Percentiles rank a stretch among this genome's conserved stretches.
phyloP scores from a whole-genome alignment of 1,140 invertebrate species.

The Panagrolaimus sp. region DNA sequence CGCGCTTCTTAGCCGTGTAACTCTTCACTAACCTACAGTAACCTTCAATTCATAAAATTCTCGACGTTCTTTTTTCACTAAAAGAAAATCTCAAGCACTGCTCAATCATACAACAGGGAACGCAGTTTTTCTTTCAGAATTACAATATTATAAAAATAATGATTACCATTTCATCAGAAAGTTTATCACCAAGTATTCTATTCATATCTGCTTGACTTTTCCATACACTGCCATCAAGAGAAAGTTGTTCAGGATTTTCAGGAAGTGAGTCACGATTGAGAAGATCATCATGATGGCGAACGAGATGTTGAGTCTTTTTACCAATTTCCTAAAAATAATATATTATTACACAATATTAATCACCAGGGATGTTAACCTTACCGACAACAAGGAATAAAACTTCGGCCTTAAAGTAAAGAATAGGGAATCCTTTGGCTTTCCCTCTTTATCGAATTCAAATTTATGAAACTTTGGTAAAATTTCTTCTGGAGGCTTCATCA shows the following conservation, averaged over 20 bases:
- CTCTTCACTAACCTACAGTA: too few species aligned
- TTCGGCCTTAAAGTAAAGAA: slow-evolving; percentile 53
- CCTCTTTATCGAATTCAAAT: slow-evolving; percentile 52
- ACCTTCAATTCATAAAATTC: too few species aligned
- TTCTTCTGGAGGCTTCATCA: slow-evolving; percentile 58
- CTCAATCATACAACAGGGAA: too few species aligned
- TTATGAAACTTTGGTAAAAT: slow-evolving; percentile 46
- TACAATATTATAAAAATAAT: too few species aligned
- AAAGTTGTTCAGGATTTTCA: background rate
- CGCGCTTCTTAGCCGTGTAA: too few species aligned
- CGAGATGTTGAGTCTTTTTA: slow-evolving; percentile 25
- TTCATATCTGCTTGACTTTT: background rate
- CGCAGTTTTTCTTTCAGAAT: background rate
- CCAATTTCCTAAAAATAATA: slow-evolving; percentile 25
- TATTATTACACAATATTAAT: slow-evolving; percentile 25
- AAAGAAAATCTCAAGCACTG: too few species aligned
- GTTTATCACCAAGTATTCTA: background rate
- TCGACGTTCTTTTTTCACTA: too few species aligned
- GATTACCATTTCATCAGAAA: slow-evolving; percentile 12
- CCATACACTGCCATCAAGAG: slow-evolving; percentile 4
- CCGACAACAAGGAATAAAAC: slow-evolving; percentile 53
- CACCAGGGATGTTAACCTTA: slow-evolving; percentile 30
- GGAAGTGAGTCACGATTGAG: background rate
- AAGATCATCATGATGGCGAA: slow-evolving; percentile 20
- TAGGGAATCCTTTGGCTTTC: slow-evolving; percentile 44